Conservation (phyloP, 2,113 vertebrate genomes). For the Poeciliopsis prolifica region DNA sequence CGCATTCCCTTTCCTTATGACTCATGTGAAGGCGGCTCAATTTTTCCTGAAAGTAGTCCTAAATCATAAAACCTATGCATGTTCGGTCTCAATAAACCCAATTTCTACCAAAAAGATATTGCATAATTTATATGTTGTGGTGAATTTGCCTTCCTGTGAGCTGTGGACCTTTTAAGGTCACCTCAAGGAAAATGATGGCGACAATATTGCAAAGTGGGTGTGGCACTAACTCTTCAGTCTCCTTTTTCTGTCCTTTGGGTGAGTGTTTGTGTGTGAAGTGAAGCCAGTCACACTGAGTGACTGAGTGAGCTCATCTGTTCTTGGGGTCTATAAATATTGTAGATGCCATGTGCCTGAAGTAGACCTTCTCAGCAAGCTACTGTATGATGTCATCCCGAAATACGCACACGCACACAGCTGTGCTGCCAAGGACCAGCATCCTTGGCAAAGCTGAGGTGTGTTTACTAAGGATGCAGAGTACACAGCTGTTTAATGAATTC, state of each 20-base stretch:
- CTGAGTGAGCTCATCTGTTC: constrained; percentile 78
- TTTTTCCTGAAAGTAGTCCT: constrained; percentile 42
- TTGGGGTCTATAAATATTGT: constrained; percentile 77
- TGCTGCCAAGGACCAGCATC: constrained; percentile 58
- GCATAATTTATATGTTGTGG: neutral
- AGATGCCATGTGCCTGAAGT: constrained; percentile 74
- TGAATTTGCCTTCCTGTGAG: neutral
- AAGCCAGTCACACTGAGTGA: constrained; percentile 62
- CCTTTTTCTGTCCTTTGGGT: constrained; percentile 39
- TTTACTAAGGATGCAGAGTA: constrained; percentile 43
- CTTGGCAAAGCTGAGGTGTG: constrained; percentile 65
- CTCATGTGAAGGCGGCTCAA: constrained; percentile 51
- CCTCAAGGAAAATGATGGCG: constrained; percentile 14
- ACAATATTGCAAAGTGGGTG: constrained; percentile 52
- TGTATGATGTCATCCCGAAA: constrained; percentile 76
- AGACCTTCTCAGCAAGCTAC: constrained; percentile 67
- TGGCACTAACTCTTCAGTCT: constrained; percentile 61
- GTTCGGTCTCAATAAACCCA: constrained; percentile 14
- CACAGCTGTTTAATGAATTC: constrained; percentile 35
- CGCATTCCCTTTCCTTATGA: constrained; percentile 52
- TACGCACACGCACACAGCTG: constrained; percentile 56
- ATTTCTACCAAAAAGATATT: neutral
- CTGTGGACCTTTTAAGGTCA: constrained; percentile 11
- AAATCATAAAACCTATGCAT: constrained; percentile 6
- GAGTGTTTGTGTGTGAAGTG: constrained; percentile 35